Conservation (phyloP, 1,140 invertebrate genomes). For the Globodera ellingtonae region DNA sequence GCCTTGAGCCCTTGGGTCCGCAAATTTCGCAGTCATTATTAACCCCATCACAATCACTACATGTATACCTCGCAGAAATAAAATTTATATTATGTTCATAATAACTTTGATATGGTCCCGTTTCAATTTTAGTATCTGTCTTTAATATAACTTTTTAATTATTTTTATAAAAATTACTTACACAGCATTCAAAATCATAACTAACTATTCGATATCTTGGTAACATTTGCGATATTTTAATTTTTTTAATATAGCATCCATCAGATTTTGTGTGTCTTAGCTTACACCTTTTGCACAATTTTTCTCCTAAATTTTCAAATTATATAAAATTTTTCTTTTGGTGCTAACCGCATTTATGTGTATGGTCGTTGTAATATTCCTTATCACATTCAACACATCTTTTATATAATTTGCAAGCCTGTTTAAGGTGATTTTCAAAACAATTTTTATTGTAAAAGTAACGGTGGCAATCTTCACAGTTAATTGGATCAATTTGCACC, state of each 20-base stretch:
- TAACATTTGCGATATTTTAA: neutral
- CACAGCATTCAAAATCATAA: too few species aligned
- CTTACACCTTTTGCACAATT: neutral
- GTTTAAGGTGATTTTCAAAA: neutral
- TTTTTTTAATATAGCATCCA: conserved; percentile 1
- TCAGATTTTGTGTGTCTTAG: neutral
- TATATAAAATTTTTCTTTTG: too few species aligned
- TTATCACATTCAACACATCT: conserved; percentile 4
- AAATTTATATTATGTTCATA: neutral
- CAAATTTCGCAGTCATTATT: neutral
- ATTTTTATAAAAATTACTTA: too few species aligned
- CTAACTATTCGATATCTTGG: too few species aligned
- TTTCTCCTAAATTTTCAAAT: neutral
- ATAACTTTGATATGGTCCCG: too few species aligned
- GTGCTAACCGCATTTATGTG: neutral
- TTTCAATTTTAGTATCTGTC: neutral
- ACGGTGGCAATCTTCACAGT: neutral
- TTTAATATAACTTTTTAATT: neutral
- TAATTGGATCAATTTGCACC: neutral
- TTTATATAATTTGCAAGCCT: neutral
- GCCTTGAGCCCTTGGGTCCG: neutral
- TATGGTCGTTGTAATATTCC: neutral
- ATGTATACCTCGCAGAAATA: neutral
- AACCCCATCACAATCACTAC: conserved; percentile 5
- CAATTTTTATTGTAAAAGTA: neutral